Evolutionary conservation across 1,140 invertebrate species (phyloP), one percentile per base, ranked within the genome.

Genomic region (Leptinotarsa texana): DNA sequence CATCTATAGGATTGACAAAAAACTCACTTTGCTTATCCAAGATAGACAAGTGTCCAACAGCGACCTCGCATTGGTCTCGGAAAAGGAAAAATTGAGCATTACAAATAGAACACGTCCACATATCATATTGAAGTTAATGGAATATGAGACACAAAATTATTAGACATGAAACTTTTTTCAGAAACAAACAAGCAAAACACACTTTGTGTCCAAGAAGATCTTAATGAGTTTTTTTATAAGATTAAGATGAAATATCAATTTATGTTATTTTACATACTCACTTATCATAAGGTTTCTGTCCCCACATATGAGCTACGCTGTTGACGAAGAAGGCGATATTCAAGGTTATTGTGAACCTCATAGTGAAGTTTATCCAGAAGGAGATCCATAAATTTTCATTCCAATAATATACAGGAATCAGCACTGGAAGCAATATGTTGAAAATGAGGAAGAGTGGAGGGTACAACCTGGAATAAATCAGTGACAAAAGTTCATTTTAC

Each of bases 321-420:
- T 98, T 98, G 4, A 98, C 96, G 75, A 93, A 92, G 90, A 96
- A 98, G 1, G 96, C 97, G 75, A 94, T 92, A 83, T 99, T 96
- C 0, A 98, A 88, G 0, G 92, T 95, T 42, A 92, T 87, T 63
- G 90, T 91, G 84, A 97, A 98, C 27, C 96, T 88, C 73, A 93
- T 89, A 63, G 96, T 91, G 78, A 94, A 95, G 76, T 92, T 92
- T 3, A 97, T 89, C 86, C 95, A 94, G 83, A 96, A 96, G 3
- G 94, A 92, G 79, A 90, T 91, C 85, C 90, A 90, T 3, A 94
- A 79, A 4, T 87, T 88, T 86, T 99, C 97, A 57, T 91, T 88
- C 96, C 96, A 98, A 74, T 91, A 91, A 81, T 93, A 92, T 74
- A 90, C 91, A 0, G 96, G 96, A 72, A 97, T 85, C 76, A 84